These are phyloP conservation scores for Pseudochirops cupreus DNA, from an alignment of 2,797 vertebrate genomes.

Conservation along the genomic window DNA sequence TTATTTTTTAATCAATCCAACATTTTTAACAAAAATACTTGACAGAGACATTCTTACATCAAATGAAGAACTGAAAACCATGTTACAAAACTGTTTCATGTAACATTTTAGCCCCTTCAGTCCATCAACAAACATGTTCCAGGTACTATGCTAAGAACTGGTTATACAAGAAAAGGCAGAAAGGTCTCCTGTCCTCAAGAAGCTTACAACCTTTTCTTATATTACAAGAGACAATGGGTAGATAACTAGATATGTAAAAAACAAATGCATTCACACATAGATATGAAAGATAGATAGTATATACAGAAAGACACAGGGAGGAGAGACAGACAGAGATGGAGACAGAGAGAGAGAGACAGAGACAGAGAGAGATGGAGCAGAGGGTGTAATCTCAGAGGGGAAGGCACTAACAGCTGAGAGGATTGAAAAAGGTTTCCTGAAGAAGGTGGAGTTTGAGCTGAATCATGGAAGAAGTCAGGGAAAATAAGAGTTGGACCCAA, in stretches of 20 bases:
- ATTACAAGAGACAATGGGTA: not conserved
- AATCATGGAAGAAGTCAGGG: not conserved
- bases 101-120: not conserved
- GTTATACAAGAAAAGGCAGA: not conserved
- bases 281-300: not conserved
- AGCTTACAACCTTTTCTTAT: not conserved
- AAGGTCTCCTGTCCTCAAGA: not conserved
- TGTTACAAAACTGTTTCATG: not conserved
- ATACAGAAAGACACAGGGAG: not conserved
- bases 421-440: not conserved
- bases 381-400: not conserved
- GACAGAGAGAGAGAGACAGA: not conserved
- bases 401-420: not conserved
- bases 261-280: not conserved
- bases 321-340: too few relatives aligned
- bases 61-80: not conserved
- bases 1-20: not conserved
- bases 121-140: not conserved
- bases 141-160: not conserved
- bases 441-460: not conserved
- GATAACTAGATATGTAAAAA: not conserved
- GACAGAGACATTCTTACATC: not conserved
- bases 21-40: not conserved
- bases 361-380: too few relatives aligned
- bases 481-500: not conserved